These are phyloP conservation scores for Aix galericulata DNA, from an alignment of 2,113 vertebrate species.

Conservation along the genomic window DNA sequence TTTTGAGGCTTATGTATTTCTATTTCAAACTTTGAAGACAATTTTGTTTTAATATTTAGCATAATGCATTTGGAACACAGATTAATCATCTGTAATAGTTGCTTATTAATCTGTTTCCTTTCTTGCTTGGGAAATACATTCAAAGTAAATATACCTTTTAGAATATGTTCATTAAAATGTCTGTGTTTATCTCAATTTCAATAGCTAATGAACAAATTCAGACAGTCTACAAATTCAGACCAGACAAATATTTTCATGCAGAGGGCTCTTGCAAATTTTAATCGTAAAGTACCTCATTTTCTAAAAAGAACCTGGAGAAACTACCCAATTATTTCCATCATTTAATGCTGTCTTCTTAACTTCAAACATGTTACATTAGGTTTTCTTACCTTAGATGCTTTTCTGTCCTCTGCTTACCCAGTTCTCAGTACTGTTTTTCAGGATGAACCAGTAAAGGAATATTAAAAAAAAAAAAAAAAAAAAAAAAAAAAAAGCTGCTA, in stretches of 20 bases:
- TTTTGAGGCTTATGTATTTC: not conserved
- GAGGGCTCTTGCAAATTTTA: not conserved
- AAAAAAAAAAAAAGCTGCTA: not conserved
- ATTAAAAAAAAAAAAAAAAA: not conserved
- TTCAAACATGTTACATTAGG: not conserved
- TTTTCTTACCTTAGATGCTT: not conserved
- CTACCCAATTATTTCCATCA: slow-evolving; percentile 32
- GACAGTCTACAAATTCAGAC: not conserved
- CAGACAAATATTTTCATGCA: slow-evolving; percentile 33
- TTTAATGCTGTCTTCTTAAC: not conserved
- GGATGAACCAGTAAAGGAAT: not conserved
- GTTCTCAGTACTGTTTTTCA: not conserved
- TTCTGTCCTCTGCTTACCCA: not conserved
- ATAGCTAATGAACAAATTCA: not conserved
- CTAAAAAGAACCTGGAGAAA: slow-evolving; percentile 13
- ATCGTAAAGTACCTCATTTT: not conserved
- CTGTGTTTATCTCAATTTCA: not conserved
- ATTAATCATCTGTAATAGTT: not conserved
- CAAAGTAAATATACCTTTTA: slow-evolving; percentile 1
- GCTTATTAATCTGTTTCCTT: not conserved
- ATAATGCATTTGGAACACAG: not conserved
- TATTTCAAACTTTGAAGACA: not conserved
- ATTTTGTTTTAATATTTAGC: not conserved
- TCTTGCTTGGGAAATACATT: not conserved
- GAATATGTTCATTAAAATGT: slow-evolving; percentile 10